phyloP scores from a whole-genome alignment of 2,888 invertebrate genomes.

The Stratiomys singularior region DNA sequence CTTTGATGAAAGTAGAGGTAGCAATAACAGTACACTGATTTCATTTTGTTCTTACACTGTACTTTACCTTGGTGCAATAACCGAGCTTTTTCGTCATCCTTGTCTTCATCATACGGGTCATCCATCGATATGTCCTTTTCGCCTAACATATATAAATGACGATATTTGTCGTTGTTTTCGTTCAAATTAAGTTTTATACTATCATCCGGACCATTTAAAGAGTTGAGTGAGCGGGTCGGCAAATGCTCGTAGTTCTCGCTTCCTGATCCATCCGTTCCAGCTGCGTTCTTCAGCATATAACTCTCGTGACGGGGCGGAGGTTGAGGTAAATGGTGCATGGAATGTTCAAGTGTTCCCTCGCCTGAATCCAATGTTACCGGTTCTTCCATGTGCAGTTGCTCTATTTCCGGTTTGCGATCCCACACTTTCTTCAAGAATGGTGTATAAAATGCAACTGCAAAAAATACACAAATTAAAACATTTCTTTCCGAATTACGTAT shows the following conservation, averaged over 20 bases:
- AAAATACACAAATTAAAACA: conserved; percentile 15
- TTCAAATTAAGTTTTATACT: conserved; percentile 68
- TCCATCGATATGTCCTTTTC: conserved; percentile 66
- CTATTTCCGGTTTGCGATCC: conserved; percentile 95
- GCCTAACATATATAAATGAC: conserved; percentile 73
- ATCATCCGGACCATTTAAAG: conserved; percentile 70
- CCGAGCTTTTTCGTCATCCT: conserved; percentile 65
- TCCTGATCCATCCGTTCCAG: conserved; percentile 68
- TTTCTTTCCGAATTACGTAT: neutral
- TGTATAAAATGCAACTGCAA: conserved; percentile 89
- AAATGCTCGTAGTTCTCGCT: conserved; percentile 76
- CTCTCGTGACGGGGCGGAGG: conserved; percentile 82
- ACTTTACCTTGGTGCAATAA: conserved; percentile 69
- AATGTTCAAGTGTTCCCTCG: conserved; percentile 78
- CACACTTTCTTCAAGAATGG: conserved; percentile 97
- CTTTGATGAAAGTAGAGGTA: conserved; percentile 50
- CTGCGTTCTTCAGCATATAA: conserved; percentile 76
- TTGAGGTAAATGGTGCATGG: conserved; percentile 71
- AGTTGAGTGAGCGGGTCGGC: conserved; percentile 67
- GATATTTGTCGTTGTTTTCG: conserved; percentile 76
- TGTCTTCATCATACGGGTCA: conserved; percentile 65
- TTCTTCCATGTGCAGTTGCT: conserved; percentile 90
- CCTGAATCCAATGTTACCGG: conserved; percentile 71
- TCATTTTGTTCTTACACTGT: neutral
- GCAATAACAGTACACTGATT: too few relatives aligned